Percentiles rank a stretch among this genome's conserved stretches.
Evolutionary conservation across 1,140 invertebrate species (phyloP).

Genomic region (Branchinecta lynchi): DNA sequence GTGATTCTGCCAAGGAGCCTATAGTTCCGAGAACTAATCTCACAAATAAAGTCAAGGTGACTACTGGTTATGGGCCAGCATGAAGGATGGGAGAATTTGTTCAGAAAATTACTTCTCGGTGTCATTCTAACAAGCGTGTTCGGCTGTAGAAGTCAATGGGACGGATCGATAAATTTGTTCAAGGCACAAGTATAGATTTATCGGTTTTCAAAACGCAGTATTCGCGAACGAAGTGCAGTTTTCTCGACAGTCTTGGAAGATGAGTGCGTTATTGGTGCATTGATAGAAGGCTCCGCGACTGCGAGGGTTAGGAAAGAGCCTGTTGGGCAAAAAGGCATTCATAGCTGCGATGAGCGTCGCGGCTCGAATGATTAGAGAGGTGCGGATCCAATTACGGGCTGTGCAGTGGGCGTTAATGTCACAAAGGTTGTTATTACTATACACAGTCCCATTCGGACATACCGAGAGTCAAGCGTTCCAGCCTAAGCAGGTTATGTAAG

Average conservation of each 20-base stretch:
- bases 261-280: neutral
- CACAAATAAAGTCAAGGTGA: no score
- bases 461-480: neutral
- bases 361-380: neutral
- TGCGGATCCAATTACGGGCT: neutral
- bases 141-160: no score
- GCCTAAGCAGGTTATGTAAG: neutral
- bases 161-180: no score
- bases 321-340: neutral
- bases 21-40: no score
- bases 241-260: neutral
- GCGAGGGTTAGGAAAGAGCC: neutral
- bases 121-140: no score
- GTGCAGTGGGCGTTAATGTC: neutral
- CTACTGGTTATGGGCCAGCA: no score
- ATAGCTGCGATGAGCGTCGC: neutral
- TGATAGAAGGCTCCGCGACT: neutral
- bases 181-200: no score
- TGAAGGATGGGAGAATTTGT: no score
- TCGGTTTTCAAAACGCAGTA: no score
- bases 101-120: no score
- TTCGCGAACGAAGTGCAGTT: neutral
- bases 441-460: neutral
- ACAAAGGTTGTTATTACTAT: neutral
- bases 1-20: no score